Percentiles rank a stretch among this genome's conserved stretches.
phyloP scores from a whole-genome alignment of 2,113 vertebrate species.

The Plectropomus leopardus region DNA sequence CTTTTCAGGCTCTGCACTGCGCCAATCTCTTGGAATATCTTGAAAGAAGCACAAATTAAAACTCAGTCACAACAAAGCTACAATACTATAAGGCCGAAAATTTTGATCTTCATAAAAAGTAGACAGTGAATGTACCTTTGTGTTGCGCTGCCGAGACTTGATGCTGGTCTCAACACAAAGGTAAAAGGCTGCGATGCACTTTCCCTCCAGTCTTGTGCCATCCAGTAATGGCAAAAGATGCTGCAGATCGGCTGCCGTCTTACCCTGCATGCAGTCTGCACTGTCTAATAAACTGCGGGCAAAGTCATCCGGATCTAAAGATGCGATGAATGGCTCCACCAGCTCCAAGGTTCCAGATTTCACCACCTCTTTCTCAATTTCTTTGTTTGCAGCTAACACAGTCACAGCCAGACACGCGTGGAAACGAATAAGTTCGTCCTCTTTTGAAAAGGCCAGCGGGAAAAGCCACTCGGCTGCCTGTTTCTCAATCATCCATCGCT shows the following conservation, averaged over 20 bases:
- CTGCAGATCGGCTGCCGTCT: slow-evolving; percentile 93
- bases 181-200: slow-evolving; percentile 97
- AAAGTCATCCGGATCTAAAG: slow-evolving; percentile 92
- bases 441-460: slow-evolving; percentile 95
- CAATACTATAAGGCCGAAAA: not conserved
- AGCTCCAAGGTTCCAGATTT: slow-evolving; percentile 95
- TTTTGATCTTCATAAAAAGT: not conserved
- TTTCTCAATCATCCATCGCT: slow-evolving; percentile 96
- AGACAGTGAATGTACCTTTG: slow-evolving; percentile 86
- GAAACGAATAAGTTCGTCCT: slow-evolving; percentile 93
- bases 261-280: slow-evolving; percentile 91
- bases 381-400: slow-evolving; percentile 93
- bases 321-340: slow-evolving; percentile 96
- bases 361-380: slow-evolving; percentile 97
- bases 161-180: slow-evolving; percentile 94
- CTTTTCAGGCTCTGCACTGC: slow-evolving; percentile 95
- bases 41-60: not conserved
- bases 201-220: slow-evolving; percentile 92
- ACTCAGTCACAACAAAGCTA: slow-evolving; percentile 8
- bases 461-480: slow-evolving; percentile 96
- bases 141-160: slow-evolving; percentile 94
- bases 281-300: slow-evolving; percentile 90
- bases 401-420: slow-evolving; percentile 94
- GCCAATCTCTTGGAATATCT: slow-evolving; percentile 97
- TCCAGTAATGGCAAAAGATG: slow-evolving; percentile 92